These are phyloP conservation scores for Orthosia gracilis DNA, from an alignment of 2,888 invertebrate genomes.

Conservation along the genomic window DNA sequence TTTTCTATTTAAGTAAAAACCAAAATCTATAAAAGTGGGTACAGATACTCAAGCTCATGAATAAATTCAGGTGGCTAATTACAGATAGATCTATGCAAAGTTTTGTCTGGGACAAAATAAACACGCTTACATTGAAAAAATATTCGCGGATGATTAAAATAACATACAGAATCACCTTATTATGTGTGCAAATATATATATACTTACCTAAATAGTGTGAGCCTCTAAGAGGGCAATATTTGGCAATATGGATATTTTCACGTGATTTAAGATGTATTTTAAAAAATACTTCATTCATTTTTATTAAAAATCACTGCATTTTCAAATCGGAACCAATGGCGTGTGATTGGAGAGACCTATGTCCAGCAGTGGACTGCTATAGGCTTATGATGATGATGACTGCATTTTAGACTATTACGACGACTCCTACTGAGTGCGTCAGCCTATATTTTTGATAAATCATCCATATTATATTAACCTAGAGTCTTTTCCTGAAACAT, in stretches of 20 bases:
- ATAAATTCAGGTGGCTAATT: slow-evolving; percentile 57
- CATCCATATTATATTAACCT: neutral
- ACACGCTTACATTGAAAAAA: slow-evolving; percentile 52
- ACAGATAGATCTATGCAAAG: slow-evolving; percentile 62
- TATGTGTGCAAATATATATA: neutral
- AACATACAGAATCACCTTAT: slow-evolving; percentile 1
- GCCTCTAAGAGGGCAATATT: slow-evolving; percentile 31
- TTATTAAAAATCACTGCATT: too few relatives aligned
- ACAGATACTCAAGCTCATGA: slow-evolving; percentile 6
- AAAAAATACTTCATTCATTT: too few relatives aligned
- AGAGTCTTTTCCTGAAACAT: neutral
- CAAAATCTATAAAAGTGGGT: neutral
- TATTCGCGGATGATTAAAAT: slow-evolving; percentile 32
- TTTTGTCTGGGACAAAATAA: slow-evolving; percentile 65
- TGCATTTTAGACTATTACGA: too few relatives aligned
- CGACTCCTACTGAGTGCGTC: too few relatives aligned
- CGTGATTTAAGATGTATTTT: too few relatives aligned
- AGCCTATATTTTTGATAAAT: too few relatives aligned
- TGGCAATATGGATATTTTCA: too few relatives aligned
- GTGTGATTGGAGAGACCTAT: too few relatives aligned
- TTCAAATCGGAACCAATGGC: too few relatives aligned
- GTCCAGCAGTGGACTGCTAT: too few relatives aligned
- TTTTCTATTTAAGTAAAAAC: neutral
- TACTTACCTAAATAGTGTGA: slow-evolving; percentile 30
- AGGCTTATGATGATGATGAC: too few relatives aligned